Conservation (phyloP, 1,140 invertebrate species). For the Stenopsyche tienmushanensis region DNA sequence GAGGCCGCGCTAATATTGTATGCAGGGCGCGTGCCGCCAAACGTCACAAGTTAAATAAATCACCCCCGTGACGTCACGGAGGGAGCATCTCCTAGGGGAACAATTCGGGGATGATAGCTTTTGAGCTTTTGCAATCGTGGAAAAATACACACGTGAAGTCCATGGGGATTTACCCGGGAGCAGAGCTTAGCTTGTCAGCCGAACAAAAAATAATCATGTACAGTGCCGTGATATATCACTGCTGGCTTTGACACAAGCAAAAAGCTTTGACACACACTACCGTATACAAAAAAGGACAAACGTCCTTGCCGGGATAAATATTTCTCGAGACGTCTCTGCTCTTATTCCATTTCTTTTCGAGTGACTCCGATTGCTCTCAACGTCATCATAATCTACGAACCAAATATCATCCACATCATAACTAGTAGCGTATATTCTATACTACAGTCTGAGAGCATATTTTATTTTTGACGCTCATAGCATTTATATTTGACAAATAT, state of each 20-base stretch:
- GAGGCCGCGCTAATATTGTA: constrained; percentile 12
- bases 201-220: neutral
- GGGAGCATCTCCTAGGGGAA: neutral
- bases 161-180: neutral
- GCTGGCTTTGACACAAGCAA: neutral
- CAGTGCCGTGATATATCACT: neutral
- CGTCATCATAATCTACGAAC: no score
- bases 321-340: no score
- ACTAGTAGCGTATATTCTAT: no score
- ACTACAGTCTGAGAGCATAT: no score
- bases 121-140: constrained; percentile 8
- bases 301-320: neutral
- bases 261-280: neutral
- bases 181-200: neutral
- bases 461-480: no score
- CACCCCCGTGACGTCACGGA: constrained; percentile 17
- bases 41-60: constrained; percentile 26
- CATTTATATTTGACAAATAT: no score
- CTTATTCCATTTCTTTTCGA: no score
- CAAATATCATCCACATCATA: no score
- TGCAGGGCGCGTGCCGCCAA: constrained; percentile 4
- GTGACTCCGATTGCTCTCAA: no score
- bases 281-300: neutral
- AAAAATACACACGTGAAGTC: neutral
- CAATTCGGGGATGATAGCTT: constrained; percentile 22